Evolutionary conservation across 92 coral and sea anemone species (phyloP), one percentile per base, ranked within the genome.

Genomic region (Virgularia gustaviana): DNA sequence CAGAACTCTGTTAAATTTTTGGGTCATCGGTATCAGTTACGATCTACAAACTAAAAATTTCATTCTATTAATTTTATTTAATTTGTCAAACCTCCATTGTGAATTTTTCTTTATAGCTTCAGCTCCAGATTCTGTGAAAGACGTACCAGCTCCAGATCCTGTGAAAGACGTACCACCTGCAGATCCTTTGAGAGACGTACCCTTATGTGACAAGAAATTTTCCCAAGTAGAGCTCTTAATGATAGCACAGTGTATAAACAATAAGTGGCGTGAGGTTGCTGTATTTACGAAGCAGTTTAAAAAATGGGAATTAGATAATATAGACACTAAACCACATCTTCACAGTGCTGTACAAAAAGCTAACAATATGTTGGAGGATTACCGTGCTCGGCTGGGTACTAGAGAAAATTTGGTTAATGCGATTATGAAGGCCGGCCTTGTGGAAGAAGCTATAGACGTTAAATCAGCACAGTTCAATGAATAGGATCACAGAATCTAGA

Each of bases 271-370:
- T 36, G 35, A 31, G 31, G 25, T 75, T 1, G 73, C 65, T 49
- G 58, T 32, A 9, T 23, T 11, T 9, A 54, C 75, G 1, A 58
- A 32, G 4, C 12, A 2, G n/a, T 65, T 58, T 47, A 31, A 65
- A 65, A 77, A 5, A 1, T 68, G 61, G 60, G 75, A 68, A 68
- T 30, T 68, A 2, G 20, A 27, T 11, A 68, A 68, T 68, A 68
- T 68, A 4, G 9, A 19, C 10, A 0, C 41, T 44, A 6, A 31
- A 12, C 1, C 0, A 8, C 7, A n/a, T 25, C 45, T 49, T 34
- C 34, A 34, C 0, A 49, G 22, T 31, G 32, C 19, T 6, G 39
- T 30, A 11, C 34, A 30, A 27, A 49, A 49, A 38, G 75, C 75
- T 7, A 61, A 68, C 51, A 35, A 27, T 31, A 68, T 68, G 75